These are phyloP conservation scores for Bostrychus sinensis DNA, from an alignment of 2,113 vertebrate genomes.

Conservation along the genomic window DNA sequence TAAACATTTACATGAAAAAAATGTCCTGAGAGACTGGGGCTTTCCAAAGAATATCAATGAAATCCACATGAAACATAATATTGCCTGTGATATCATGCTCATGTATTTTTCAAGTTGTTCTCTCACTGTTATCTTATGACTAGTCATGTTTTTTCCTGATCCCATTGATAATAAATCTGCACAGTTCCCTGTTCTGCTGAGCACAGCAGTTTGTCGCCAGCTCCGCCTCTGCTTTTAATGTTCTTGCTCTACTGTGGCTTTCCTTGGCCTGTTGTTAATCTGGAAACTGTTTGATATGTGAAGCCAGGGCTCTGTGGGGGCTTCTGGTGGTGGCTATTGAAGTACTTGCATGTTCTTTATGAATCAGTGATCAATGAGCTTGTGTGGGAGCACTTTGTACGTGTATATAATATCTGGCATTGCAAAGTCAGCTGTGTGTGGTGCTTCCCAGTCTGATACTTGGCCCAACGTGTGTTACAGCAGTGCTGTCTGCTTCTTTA, in stretches of 20 bases:
- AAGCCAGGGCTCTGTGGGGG: slow-evolving; percentile 30
- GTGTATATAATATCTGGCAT: slow-evolving; percentile 24
- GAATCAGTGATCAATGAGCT: slow-evolving; percentile 40
- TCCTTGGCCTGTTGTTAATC: slow-evolving; percentile 32
- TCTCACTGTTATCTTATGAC: slow-evolving; percentile 11
- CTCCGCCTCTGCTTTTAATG: slow-evolving; percentile 55
- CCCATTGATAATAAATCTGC: slow-evolving; percentile 23
- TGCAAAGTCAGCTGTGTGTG: slow-evolving; percentile 3
- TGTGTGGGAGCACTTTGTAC: slow-evolving; percentile 37
- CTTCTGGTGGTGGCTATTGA: slow-evolving; percentile 40
- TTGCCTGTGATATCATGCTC: slow-evolving; percentile 28
- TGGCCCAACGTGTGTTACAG: slow-evolving; percentile 5
- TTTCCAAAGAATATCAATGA: slow-evolving; percentile 28
- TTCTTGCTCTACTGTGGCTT: slow-evolving; percentile 57
- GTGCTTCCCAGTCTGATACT: neutral
- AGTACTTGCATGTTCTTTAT: slow-evolving; percentile 46
- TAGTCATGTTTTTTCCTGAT: slow-evolving; percentile 9
- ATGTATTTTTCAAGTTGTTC: slow-evolving; percentile 1
- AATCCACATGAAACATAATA: slow-evolving; percentile 34
- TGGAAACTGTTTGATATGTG: slow-evolving; percentile 56
- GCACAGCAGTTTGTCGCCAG: slow-evolving; percentile 24
- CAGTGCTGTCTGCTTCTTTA: no score
- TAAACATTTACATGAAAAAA: neutral
- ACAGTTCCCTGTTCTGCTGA: slow-evolving; percentile 31
- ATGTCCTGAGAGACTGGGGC: slow-evolving; percentile 34